A percentile compares a stretch with the other conserved stretches of the same genome.
Evolutionary conservation across 2,888 invertebrate species (phyloP).

Genomic region (Orgyia antiqua): DNA sequence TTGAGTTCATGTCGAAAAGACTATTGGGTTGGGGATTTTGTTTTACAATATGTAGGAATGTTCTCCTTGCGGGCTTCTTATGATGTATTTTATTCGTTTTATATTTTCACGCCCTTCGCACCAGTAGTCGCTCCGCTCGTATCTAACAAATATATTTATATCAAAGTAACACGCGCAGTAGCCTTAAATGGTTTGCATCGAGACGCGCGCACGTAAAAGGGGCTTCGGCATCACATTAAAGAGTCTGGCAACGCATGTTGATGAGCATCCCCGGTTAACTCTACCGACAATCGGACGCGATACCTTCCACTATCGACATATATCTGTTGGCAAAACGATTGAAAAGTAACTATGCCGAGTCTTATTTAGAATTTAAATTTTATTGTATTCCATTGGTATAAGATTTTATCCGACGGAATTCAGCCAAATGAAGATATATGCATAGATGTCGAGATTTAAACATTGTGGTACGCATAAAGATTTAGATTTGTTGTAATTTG

Average conservation of each 20-base stretch:
- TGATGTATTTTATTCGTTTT: no score
- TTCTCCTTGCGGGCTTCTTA: no score
- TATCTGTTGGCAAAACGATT: slow-evolving; percentile 22
- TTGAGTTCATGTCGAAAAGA: no score
- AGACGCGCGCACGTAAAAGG: slow-evolving; percentile 41
- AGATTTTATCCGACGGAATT: slow-evolving; percentile 14
- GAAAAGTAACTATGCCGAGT: slow-evolving; percentile 16
- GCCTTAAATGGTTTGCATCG: slow-evolving; percentile 41
- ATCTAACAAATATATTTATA: slow-evolving; percentile 30
- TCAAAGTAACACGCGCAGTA: slow-evolving; percentile 38
- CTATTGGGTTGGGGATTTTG: no score
- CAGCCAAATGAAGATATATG: slow-evolving; percentile 20
- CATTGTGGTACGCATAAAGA: slow-evolving; percentile 11
- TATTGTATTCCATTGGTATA: slow-evolving; percentile 13
- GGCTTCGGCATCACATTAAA: slow-evolving; percentile 36
- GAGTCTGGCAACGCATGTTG: slow-evolving; percentile 33
- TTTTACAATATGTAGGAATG: no score
- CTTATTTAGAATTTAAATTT: slow-evolving; percentile 19
- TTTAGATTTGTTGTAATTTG: no score
- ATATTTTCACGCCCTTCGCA: no score
- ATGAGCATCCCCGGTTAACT: slow-evolving; percentile 28
- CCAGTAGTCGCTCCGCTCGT: slow-evolving; percentile 34
- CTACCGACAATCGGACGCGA: slow-evolving; percentile 26
- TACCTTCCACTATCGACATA: slow-evolving; percentile 26
- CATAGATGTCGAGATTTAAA: slow-evolving; percentile 1